Conservation (phyloP, 2,113 vertebrate species). For the Leptobrachium ailaonicum region DNA sequence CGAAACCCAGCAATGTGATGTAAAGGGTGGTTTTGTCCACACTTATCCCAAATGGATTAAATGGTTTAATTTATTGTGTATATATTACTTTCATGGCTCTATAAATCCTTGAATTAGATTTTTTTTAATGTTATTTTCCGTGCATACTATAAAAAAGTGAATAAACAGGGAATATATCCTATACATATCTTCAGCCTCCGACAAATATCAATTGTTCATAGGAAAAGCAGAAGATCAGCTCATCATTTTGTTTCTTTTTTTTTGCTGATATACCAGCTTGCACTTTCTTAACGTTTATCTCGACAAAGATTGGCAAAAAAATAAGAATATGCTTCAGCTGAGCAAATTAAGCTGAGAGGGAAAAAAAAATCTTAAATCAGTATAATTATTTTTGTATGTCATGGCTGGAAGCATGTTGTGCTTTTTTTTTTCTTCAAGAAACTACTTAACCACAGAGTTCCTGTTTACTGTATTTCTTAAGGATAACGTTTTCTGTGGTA, state of each 20-base stretch:
- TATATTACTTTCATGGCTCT: too few species aligned
- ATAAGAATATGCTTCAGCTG: constrained; percentile 23
- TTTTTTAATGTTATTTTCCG: too few species aligned
- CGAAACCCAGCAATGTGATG: too few species aligned
- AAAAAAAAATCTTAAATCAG: constrained; percentile 55
- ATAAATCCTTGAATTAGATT: too few species aligned
- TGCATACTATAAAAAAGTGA: too few species aligned
- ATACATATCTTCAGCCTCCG: too few species aligned
- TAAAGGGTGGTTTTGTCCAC: too few species aligned
- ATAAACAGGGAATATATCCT: too few species aligned
- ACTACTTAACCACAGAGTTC: constrained; percentile 70
- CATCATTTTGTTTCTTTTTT: background rate
- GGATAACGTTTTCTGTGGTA: constrained; percentile 74
- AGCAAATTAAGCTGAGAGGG: constrained; percentile 43
- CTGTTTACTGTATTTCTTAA: constrained; percentile 72
- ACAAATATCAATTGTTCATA: too few species aligned
- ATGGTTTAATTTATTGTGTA: too few species aligned
- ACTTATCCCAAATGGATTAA: too few species aligned
- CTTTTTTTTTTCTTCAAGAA: constrained; percentile 60
- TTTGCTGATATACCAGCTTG: background rate
- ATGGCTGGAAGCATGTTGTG: constrained; percentile 43
- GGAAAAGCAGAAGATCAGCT: too few species aligned
- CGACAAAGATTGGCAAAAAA: constrained; percentile 46
- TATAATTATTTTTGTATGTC: constrained; percentile 59
- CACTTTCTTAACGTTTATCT: constrained; percentile 37